phyloP scores from a whole-genome alignment of 2,113 vertebrate genomes.

The Cricetomys ansorgei region DNA sequence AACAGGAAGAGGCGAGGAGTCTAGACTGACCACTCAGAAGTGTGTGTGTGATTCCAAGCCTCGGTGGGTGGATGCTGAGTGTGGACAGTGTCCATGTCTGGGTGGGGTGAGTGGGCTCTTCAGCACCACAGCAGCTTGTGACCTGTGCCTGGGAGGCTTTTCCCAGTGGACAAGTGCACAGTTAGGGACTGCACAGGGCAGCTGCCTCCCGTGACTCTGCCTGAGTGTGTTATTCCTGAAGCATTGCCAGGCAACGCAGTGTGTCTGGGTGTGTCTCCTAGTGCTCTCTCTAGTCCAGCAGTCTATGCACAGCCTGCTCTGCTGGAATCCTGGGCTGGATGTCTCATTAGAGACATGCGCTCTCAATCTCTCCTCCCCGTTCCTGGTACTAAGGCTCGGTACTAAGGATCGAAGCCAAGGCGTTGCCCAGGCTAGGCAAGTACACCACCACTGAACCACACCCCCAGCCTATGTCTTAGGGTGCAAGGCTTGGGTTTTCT shows the following conservation, averaged over 20 bases:
- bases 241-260: not conserved
- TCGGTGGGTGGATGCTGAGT: not conserved
- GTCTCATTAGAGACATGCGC: not conserved
- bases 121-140: not conserved
- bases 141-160: not conserved
- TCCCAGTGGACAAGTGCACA: not conserved
- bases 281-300: not conserved
- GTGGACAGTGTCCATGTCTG: not conserved
- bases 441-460: not conserved
- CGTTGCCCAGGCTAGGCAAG: not conserved
- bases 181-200: not conserved
- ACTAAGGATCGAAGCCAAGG: not conserved
- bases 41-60: not conserved
- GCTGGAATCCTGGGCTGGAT: not conserved
- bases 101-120: not conserved
- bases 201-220: not conserved
- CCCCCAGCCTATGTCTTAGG: not conserved
- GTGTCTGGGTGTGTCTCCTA: constrained; percentile 3
- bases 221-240: not conserved
- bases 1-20: constrained; percentile 32
- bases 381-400: not conserved
- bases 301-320: not conserved
- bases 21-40: not conserved
- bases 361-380: not conserved
- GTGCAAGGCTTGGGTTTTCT: not conserved